A percentile compares a stretch with the other conserved stretches of the same genome.
These are phyloP conservation scores for Pagrus major DNA, from an alignment of 2,113 vertebrate species.

Conservation along the genomic window DNA sequence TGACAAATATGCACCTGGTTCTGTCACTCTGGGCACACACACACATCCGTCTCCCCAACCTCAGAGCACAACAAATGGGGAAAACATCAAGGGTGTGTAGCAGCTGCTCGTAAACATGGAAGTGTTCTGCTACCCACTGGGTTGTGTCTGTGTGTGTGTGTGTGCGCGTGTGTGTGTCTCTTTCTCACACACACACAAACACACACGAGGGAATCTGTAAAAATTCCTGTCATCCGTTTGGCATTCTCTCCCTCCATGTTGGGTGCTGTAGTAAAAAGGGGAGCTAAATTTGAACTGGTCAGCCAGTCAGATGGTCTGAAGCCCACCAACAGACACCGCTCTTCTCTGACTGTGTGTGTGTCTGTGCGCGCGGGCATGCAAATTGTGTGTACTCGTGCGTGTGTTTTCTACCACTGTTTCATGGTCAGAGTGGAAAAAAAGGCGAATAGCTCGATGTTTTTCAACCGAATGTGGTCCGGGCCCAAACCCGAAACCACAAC, in stretches of 20 bases:
- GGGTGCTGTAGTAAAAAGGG: slow-evolving; percentile 68
- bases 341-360: slow-evolving; percentile 10
- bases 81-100: slow-evolving; percentile 85
- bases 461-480: slow-evolving; percentile 80
- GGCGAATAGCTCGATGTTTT: slow-evolving; percentile 81
- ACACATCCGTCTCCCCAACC: slow-evolving; percentile 61
- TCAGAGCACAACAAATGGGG: slow-evolving; percentile 83
- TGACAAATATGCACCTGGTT: slow-evolving; percentile 80
- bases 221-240: slow-evolving; percentile 79
- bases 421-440: slow-evolving; percentile 79
- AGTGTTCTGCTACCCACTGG: slow-evolving; percentile 82
- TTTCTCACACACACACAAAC: slow-evolving; percentile 55
- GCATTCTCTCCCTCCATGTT: slow-evolving; percentile 64
- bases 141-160: slow-evolving; percentile 72
- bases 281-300: slow-evolving; percentile 78
- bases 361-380: not conserved
- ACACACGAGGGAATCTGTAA: slow-evolving; percentile 72
- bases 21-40: slow-evolving; percentile 77
- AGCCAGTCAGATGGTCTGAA: slow-evolving; percentile 56
- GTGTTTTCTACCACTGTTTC: slow-evolving; percentile 73
- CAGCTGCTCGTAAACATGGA: slow-evolving; percentile 89
- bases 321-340: slow-evolving; percentile 68
- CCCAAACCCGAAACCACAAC: slow-evolving; percentile 84
- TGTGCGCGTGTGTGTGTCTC: slow-evolving; percentile 42
- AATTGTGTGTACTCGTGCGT: slow-evolving; percentile 20